Evolutionary conservation across 1,140 invertebrate genomes (phyloP).

Genomic region (Papilio helenus): DNA sequence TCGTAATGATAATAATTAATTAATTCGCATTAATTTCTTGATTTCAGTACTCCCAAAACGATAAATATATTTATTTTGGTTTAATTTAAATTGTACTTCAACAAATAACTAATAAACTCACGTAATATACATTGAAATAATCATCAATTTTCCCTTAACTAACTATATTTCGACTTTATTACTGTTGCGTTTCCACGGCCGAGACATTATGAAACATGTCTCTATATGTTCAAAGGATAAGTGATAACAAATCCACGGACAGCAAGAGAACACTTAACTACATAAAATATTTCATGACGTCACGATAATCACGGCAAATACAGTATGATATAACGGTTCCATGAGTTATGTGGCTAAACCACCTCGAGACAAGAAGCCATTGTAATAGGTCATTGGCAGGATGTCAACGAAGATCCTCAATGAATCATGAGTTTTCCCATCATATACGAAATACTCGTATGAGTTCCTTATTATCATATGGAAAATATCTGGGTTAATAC

Average conservation of each 20-base stretch:
- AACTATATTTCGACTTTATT: too few relatives aligned
- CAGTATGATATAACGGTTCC: slow-evolving; percentile 35
- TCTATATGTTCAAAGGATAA: too few relatives aligned
- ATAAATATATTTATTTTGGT: not conserved
- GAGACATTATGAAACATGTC: too few relatives aligned
- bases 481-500: slow-evolving; percentile 33
- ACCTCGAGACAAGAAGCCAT: slow-evolving; percentile 41
- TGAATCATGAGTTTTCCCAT: slow-evolving; percentile 57
- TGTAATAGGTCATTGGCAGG: slow-evolving; percentile 76
- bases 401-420: slow-evolving; percentile 59
- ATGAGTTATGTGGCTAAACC: slow-evolving; percentile 12
- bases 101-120: not conserved
- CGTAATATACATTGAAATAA: too few relatives aligned
- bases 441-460: not conserved
- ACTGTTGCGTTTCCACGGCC: too few relatives aligned
- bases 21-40: not conserved
- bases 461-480: not conserved
- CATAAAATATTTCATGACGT: not conserved
- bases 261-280: not conserved
- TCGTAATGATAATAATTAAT: slow-evolving; percentile 1
- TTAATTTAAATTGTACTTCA: not conserved
- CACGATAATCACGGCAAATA: slow-evolving; percentile 22
- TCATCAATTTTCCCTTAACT: too few relatives aligned
- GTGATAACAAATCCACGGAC: too few relatives aligned
- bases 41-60: not conserved